Percentiles rank a stretch among this genome's conserved stretches.
phyloP scores from a whole-genome alignment of 2,888 invertebrate species.

The Leptinotarsa peninsularis region DNA sequence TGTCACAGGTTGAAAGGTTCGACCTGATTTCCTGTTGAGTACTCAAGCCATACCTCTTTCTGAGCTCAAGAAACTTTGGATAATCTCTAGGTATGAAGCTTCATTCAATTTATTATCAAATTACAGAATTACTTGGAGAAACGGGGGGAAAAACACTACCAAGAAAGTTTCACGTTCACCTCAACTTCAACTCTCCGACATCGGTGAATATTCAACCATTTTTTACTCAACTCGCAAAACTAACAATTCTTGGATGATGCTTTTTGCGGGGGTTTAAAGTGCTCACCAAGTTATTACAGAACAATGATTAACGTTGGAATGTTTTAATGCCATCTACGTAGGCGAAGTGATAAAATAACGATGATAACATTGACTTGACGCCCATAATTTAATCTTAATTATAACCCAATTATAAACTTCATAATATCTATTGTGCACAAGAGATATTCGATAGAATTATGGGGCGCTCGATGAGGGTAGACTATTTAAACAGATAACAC shows the following conservation, averaged over 20 bases:
- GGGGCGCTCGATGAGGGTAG: constrained; percentile 28
- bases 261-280: neutral
- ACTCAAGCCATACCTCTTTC: constrained; percentile 9
- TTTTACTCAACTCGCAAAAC: neutral
- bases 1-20: too few relatives aligned
- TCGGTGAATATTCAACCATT: constrained; percentile 11
- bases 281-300: constrained; percentile 1
- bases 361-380: constrained; percentile 25
- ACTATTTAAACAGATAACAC: constrained; percentile 28
- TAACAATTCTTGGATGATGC: neutral
- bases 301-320: constrained; percentile 7
- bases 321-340: neutral
- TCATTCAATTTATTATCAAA: constrained; percentile 41
- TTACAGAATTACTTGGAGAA: constrained; percentile 39
- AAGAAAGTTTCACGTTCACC: constrained; percentile 34
- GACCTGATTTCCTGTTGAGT: constrained; percentile 10
- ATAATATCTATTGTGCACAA: constrained; percentile 29
- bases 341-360: constrained; percentile 4
- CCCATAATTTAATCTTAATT: constrained; percentile 30
- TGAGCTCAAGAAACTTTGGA: constrained; percentile 31
- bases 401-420: constrained; percentile 30
- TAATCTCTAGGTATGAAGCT: constrained; percentile 35
- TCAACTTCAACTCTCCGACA: constrained; percentile 16
- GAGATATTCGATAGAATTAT: constrained; percentile 33
- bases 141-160: constrained; percentile 28